Evolutionary conservation across 2,888 invertebrate genomes (phyloP).

Genomic region (Drosophila anomelani): DNA sequence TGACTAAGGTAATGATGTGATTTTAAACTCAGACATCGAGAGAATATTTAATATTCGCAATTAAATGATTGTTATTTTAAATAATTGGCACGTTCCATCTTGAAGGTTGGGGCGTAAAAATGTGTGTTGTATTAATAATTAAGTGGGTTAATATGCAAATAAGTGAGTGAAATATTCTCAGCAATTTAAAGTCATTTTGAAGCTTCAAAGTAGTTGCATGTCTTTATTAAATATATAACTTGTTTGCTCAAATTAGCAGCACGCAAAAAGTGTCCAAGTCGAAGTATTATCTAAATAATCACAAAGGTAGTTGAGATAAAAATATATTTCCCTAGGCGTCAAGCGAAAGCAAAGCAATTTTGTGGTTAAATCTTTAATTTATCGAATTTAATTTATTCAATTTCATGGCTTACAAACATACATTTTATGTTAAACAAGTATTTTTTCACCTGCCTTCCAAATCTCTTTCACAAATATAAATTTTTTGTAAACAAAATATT

Average conservation of each 20-base stretch:
- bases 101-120: neutral
- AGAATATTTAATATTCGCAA: slow-evolving; percentile 1
- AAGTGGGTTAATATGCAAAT: slow-evolving; percentile 9
- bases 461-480: neutral
- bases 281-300: neutral
- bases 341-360: neutral
- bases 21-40: neutral
- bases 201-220: neutral
- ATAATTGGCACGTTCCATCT: slow-evolving; percentile 1
- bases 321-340: neutral
- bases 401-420: neutral
- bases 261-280: neutral
- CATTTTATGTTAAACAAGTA: neutral
- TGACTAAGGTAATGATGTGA: neutral
- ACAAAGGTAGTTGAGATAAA: neutral
- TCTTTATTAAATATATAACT: slow-evolving; percentile 7
- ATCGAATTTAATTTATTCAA: neutral
- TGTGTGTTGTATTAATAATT: slow-evolving; percentile 3
- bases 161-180: slow-evolving; percentile 5
- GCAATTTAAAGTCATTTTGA: neutral
- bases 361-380: no score
- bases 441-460: neutral
- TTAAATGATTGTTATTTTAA: slow-evolving; percentile 1
- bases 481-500: neutral
- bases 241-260: neutral